Evolutionary conservation across 2,797 vertebrate genomes (phyloP), one percentile per base, ranked within the genome.

Genomic region (Pipistrellus nathusii): DNA sequence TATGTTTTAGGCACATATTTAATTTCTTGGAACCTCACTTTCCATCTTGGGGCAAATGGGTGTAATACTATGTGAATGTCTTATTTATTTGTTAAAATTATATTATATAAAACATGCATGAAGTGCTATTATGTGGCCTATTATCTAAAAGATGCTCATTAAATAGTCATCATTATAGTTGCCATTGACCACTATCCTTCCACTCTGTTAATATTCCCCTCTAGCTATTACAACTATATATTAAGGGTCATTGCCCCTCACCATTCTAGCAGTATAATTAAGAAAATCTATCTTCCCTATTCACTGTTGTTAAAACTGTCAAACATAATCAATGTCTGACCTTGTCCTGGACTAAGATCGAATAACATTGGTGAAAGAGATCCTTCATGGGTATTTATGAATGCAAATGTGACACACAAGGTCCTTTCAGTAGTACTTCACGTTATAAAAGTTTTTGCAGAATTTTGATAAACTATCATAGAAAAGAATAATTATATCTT

Each of bases 341-440:
- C 81, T 94, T 85, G 76, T 77, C 59, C 72, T 89, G 68, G 53
- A 91, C 62, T 89, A 66, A 94, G 75, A 88, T 6, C 94, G 59
- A 94, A 69, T 85, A 95, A 85, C 88, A 69, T 0, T 82, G 55
- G 80, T 90, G 91, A 96, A 96, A 96, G 88, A 94, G 84, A 93
- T 87, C 77, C 84, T 96, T 96, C 95, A 96, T 75, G 80, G 93
- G 81, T 93, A 93, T 91, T 94, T 96, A 94, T 89, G 64, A 96
- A 91, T 94, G 86, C 77, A 94, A 95, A 96, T 95, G 62, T 69
- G 76, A 84, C 93, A 96, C 89, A 89, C 30, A 92, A 84, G 72
- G 1, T 51, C 83, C 78, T 95, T 97, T 94, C 78, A 94, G 94
- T 96, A 92, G 46, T 73, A 90, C 53, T 91, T 89, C 53, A 90